Percentiles rank a stretch among this genome's conserved stretches.
phyloP scores from a whole-genome alignment of 2,113 vertebrate species.

The Tragelaphus buxtoni region DNA sequence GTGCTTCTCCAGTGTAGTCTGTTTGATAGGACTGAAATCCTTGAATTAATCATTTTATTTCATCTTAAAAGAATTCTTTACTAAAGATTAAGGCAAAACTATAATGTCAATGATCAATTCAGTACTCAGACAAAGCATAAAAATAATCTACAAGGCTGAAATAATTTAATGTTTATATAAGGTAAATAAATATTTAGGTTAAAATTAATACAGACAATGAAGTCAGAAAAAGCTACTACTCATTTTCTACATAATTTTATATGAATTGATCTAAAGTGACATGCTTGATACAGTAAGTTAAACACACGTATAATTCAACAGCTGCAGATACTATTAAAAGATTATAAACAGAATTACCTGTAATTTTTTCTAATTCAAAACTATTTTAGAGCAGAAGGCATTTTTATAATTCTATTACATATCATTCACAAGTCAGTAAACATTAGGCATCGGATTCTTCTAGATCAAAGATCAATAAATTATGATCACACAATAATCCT shows the following conservation, averaged over 20 bases:
- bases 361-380: background rate
- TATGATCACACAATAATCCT: background rate
- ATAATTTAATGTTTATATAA: background rate
- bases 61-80: background rate
- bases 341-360: background rate
- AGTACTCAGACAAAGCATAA: background rate
- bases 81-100: background rate
- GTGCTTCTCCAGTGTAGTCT: background rate
- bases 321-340: background rate
- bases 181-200: background rate
- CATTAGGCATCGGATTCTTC: background rate
- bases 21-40: background rate
- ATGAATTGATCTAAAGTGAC: background rate
- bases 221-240: background rate
- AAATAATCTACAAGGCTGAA: background rate
- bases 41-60: constrained; percentile 20
- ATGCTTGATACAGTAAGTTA: background rate
- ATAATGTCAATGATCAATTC: background rate
- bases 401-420: background rate
- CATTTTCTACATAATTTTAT: background rate
- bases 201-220: background rate
- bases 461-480: background rate
- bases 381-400: background rate
- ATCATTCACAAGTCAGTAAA: background rate
- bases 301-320: background rate